A percentile compares a stretch with the other conserved stretches of the same genome.
Evolutionary conservation across 1,140 invertebrate species (phyloP).

Genomic region (Bombus superbus): DNA sequence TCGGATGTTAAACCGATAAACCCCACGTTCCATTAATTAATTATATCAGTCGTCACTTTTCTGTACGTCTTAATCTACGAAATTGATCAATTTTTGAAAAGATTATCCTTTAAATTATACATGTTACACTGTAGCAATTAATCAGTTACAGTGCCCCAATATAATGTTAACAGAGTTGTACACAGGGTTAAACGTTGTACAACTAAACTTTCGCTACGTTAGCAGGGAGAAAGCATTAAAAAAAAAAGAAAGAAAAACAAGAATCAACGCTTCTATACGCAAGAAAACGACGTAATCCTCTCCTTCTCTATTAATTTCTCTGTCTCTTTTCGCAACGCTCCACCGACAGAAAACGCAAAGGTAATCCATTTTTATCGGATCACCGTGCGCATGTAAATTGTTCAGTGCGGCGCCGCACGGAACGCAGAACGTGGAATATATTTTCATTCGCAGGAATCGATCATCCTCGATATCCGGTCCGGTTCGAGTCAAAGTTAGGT

Average conservation of each 20-base stretch:
- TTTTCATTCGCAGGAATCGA: constrained; percentile 20
- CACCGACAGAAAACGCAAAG: background rate
- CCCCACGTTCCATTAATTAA: too few species aligned
- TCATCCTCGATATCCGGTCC: constrained; percentile 6
- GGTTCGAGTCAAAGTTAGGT: constrained; percentile 17
- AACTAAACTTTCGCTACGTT: background rate
- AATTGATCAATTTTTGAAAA: too few species aligned
- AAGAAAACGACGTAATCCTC: background rate
- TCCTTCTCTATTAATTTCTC: background rate
- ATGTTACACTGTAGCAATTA: too few species aligned
- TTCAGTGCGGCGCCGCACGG: background rate
- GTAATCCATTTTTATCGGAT: constrained; percentile 1
- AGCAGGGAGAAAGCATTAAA: too few species aligned
- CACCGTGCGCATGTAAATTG: constrained; percentile 15
- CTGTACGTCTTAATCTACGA: too few species aligned
- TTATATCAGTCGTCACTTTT: too few species aligned
- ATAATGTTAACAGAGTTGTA: too few species aligned
- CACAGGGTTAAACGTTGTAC: background rate
- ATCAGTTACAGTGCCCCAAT: too few species aligned
- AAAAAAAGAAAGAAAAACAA: too few species aligned
- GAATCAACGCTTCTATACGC: background rate
- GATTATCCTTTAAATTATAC: too few species aligned
- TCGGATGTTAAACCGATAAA: too few species aligned
- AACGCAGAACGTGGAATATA: background rate
- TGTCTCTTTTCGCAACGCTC: too few species aligned